Evolutionary conservation across 2,888 invertebrate species (phyloP).

Genomic region (Zeuzera pyrina): DNA sequence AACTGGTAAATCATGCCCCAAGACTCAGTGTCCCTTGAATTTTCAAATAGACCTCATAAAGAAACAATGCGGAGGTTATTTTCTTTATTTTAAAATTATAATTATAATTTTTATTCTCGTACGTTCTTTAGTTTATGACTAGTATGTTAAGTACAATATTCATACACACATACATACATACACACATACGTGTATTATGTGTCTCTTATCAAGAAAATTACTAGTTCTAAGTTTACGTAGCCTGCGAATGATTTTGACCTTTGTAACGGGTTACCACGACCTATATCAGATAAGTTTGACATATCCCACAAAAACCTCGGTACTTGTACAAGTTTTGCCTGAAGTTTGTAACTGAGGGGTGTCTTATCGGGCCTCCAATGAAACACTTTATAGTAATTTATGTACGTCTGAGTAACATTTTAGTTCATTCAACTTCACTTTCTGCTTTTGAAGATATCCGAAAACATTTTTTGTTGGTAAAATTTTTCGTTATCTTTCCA

Average conservation of each 20-base stretch:
- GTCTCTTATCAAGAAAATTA: too few species aligned
- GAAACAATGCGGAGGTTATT: too few species aligned
- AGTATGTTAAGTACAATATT: too few species aligned
- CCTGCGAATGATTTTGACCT: constrained; percentile 40
- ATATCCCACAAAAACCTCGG: constrained; percentile 37
- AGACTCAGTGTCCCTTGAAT: too few species aligned
- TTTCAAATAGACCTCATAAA: too few species aligned
- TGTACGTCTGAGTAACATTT: constrained; percentile 31
- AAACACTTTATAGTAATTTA: constrained; percentile 62
- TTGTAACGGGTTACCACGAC: constrained; percentile 10
- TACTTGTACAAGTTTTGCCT: constrained; percentile 36
- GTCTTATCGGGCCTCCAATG: constrained; percentile 47
- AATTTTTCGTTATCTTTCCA: constrained; percentile 11
- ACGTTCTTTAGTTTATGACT: too few species aligned
- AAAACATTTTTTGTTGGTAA: constrained; percentile 6
- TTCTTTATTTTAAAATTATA: too few species aligned
- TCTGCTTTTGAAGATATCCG: constrained; percentile 15
- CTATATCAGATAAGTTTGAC: constrained; percentile 44
- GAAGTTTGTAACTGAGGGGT: constrained; percentile 33
- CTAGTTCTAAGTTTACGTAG: constrained; percentile 33
- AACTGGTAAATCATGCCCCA: too few species aligned
- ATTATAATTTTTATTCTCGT: too few species aligned
- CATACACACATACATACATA: too few species aligned
- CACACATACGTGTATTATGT: too few species aligned
- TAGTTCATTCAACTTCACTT: constrained; percentile 20